Evolutionary conservation across 2,113 vertebrate species (phyloP), one percentile per base, ranked within the genome.

Genomic region (Trogon melanurus): DNA sequence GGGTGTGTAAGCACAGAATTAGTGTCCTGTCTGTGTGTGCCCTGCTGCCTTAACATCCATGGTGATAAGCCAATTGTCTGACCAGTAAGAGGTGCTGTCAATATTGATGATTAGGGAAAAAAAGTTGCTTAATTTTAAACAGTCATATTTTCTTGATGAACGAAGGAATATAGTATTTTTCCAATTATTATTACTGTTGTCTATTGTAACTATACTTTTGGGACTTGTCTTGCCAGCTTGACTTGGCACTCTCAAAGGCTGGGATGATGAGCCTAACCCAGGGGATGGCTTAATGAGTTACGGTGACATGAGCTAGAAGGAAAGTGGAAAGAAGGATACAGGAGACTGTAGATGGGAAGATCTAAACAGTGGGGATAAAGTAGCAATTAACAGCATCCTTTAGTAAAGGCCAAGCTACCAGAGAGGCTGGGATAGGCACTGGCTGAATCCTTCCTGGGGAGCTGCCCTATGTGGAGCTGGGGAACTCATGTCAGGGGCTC

Each of bases 401-500:
- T 27, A 48, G n/a, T 18, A 51, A 67, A 57, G 21, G 27, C 21
- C 6, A 30, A 41, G 36, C n/a, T 72, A 20, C 32, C 1, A 44
- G 34, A 56, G 51, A 29, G 30, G 25, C 62, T 69, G 53, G 21
- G 61, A 27, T 21, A 30, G n/a, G 61, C 47, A 47, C 36, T 60
- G 50, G 10, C 80, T 0, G 0, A 32, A 41, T 26, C 22, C 70
- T 76, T 61, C 9, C 10, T 45, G 30, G 51, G 45, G 14, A 50
- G 29, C 38, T 60, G 58, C 29, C 17, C 48, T 1, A 0, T 4
- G 20, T 20, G 66, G 10, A 21, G 44, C 34, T 14, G 44, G 26
- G 58, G 47, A 79, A 18, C 29, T 60, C 5, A 0, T 32, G 29
- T 2, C 0, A 10, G 51, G 34, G 32, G 16, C n/a, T 54, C 23